Base-by-base conservation (phyloP, 2,113 vertebrate species). In the Labeo rohita region DNA sequence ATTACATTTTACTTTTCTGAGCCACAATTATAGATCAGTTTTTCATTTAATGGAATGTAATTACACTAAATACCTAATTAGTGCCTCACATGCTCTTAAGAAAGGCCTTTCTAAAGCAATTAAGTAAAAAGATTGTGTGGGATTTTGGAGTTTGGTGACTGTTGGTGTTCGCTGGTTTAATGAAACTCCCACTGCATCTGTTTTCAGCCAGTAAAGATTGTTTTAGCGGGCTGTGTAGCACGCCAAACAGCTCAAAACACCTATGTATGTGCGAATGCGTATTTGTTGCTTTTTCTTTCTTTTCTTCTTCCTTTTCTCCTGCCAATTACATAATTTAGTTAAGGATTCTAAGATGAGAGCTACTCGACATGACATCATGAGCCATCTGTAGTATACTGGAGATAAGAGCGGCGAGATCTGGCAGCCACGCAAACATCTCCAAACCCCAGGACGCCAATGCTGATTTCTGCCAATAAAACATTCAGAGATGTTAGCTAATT, bases 381-480 rank as follows among this genome's bases (percentile, higher is more conserved):
- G 90, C 92, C 93, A 94, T 94, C 94, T 94, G 93, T 89, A 91
- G 90, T 91, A 90, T 86, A 89, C 87, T 88, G 88, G 88, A 90
- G 94, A 94, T 94, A 94, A 94, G 92, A 90, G 90, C 92, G 15
- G 21, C 78, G 13, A 85, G 84, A 85, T 85, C 56, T 66, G 28
- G 49, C 84, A 80, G 77, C 50, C 65, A 36, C 43, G 16, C 56
- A 77, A 75, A 70, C 77, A 49, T 59, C 65, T 56, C 79, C 79
- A 80, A 80, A 65, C 78, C 78, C 78, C 56, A 80, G 36, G 21
- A 54, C 3, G n/a, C 52, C 75, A 11, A 13, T 12, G 78, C 78
- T 65, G 78, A 65, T 80, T 65, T 66, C 84, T 68, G 84, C 84
- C 50, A 85, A 79, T 68, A 79, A 79, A 68, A 66, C 74, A 56